Conservation (phyloP, 2,797 vertebrate genomes). For the Pangasius sanitwongsei region DNA sequence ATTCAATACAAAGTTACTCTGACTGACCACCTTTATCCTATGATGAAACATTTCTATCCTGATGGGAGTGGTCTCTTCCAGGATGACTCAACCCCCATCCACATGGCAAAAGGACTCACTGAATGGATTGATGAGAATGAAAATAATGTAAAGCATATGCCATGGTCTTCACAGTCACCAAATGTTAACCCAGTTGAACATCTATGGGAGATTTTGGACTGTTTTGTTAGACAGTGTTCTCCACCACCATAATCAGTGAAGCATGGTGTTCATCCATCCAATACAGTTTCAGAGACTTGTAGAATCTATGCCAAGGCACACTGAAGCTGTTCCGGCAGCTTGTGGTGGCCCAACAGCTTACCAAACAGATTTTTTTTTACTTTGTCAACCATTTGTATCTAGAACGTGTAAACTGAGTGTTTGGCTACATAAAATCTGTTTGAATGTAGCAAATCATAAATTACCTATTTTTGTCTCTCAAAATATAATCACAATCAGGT, state of each 20-base stretch:
- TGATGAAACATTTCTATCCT: not conserved
- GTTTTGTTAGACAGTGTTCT: not conserved
- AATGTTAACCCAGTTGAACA: not conserved
- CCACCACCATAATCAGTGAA: not conserved
- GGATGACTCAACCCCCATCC: not conserved
- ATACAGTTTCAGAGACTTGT: not conserved
- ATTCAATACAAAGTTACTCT: not conserved
- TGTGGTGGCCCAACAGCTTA: no score
- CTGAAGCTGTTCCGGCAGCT: no score
- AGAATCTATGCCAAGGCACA: not conserved
- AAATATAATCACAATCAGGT: not conserved
- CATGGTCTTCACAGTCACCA: not conserved
- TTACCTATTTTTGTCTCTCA: not conserved
- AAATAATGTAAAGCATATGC: not conserved
- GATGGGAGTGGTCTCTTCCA: not conserved
- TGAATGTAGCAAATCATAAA: not conserved
- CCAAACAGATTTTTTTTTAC: not conserved
- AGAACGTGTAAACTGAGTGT: not conserved
- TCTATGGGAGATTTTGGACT: not conserved
- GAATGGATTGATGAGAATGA: not conserved
- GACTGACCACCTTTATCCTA: not conserved
- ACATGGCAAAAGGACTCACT: not conserved
- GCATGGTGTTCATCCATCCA: not conserved
- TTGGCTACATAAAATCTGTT: not conserved
- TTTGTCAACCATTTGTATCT: not conserved